phyloP scores from a whole-genome alignment of 2,888 invertebrate genomes.

The Epiperipatus broadwayi region DNA sequence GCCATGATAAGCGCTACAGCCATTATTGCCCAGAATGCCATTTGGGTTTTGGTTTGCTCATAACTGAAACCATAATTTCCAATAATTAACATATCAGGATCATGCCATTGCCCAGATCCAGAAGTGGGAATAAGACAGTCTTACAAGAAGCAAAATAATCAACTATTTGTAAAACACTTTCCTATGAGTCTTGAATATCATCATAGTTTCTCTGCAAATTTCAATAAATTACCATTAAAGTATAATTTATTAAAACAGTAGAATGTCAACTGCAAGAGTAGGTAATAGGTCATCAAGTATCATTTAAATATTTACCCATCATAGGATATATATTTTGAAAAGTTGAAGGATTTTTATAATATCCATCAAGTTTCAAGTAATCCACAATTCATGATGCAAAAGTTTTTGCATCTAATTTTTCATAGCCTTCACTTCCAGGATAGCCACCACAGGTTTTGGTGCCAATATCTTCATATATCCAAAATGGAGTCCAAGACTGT shows the following conservation, averaged over 20 bases:
- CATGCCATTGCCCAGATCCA: constrained; percentile 14
- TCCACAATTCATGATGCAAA: constrained; percentile 89
- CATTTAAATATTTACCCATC: constrained; percentile 70
- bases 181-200: constrained; percentile 90
- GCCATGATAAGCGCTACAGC: too few species aligned
- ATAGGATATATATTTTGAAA: constrained; percentile 57
- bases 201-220: constrained; percentile 90
- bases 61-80: too few species aligned
- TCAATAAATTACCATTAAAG: too few species aligned
- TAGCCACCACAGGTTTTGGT: constrained; percentile 93
- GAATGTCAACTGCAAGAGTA: constrained; percentile 98
- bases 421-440: constrained; percentile 71
- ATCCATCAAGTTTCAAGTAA: constrained; percentile 90
- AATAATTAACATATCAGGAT: constrained; percentile 15
- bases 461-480: constrained; percentile 97
- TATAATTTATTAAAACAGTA: too few species aligned
- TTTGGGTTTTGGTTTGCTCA: too few species aligned
- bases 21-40: too few species aligned
- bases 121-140: too few species aligned
- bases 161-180: constrained; percentile 71
- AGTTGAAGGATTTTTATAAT: constrained; percentile 76
- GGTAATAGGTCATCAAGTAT: constrained; percentile 74
- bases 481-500: constrained; percentile 76
- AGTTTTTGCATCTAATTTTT: constrained; percentile 66
- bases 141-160: too few species aligned